Conservation (phyloP, 2,113 vertebrate genomes). For the Procapra przewalskii region DNA sequence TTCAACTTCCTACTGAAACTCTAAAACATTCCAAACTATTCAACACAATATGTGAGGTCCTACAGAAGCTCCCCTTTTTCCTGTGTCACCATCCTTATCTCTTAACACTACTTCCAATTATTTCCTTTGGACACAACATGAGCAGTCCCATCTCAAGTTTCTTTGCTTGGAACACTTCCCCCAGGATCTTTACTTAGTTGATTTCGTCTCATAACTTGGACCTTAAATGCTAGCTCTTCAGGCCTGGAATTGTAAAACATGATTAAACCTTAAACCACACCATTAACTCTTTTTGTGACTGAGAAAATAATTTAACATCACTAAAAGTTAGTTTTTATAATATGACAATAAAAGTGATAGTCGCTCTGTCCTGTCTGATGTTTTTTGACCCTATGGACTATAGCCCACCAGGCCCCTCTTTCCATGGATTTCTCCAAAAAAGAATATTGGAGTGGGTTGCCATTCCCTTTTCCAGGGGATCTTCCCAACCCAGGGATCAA, state of each 20-base stretch:
- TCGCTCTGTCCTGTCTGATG: background rate
- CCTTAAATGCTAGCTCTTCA: background rate
- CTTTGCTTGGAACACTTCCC: background rate
- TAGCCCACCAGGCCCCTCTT: background rate
- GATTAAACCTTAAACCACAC: background rate
- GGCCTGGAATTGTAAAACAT: background rate
- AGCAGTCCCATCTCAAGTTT: background rate
- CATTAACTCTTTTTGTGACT: background rate
- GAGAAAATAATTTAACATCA: background rate
- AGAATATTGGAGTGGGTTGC: background rate
- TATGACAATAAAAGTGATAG: background rate
- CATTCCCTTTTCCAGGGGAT: background rate
- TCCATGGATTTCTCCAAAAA: background rate
- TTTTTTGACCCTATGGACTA: background rate
- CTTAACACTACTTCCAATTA: background rate
- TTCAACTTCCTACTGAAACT: background rate
- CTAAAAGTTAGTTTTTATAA: background rate
- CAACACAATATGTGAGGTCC: background rate
- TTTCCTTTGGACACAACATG: background rate
- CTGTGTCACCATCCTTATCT: background rate
- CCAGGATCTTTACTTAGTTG: background rate
- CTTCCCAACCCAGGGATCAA: background rate
- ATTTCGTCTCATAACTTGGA: background rate
- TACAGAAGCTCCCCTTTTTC: background rate
- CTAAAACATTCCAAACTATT: background rate